Base-by-base conservation (phyloP, 35 echinoderm and acorn worm genomes). In the Strongylocentrotus purpuratus region DNA sequence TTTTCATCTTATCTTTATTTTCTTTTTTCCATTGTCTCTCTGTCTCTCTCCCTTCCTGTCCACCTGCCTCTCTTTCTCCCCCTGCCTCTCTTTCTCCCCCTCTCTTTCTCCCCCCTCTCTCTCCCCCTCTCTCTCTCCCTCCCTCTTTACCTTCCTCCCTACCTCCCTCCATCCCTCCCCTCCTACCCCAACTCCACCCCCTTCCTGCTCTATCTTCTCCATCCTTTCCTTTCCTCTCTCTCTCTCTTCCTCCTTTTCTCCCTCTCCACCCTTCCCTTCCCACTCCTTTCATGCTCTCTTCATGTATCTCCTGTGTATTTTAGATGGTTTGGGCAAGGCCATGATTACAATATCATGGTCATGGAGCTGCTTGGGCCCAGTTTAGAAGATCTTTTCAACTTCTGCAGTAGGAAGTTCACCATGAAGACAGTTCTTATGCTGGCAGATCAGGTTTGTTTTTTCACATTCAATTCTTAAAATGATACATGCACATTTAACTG, bases 301-400 rank as follows among this genome's bases (percentile, higher is more conserved):
- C 22, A 6, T 78, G 6, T 18, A 22, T 78, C 28, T 28, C 61
- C 17, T 78, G 20, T n/a, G 28, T n/a, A 59, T 78, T 78, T 31
- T 94, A 99, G 98, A 88, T 99, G 97, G 97, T 99, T 93, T 97
- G 97, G 98, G 45, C 96, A 96, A 87, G 98, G 97, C 45, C 97
- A 99, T 47, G 97, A 96, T 25, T 96, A 99, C 94, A 99, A 97
- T 86, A 95, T 99, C 28, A 92, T 99, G 93, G 98, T 99, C 12
- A 97, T 99, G 98, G 98, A 99, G 45, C 95, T 99, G 46, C 94
- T 99, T 35, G 98, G 98, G 31, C 98, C 98, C 86, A 99, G 98
- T 91, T 65, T 99, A 86, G 98, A 99, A 87, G 98, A 99, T 93
- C 97, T 99, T 31, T 99, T 99, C 94, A 99, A 97, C 88, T 97